Evolutionary conservation across 2,113 vertebrate genomes (phyloP), one percentile per base, ranked within the genome.

Genomic region (Xiphorhynchus elegans): DNA sequence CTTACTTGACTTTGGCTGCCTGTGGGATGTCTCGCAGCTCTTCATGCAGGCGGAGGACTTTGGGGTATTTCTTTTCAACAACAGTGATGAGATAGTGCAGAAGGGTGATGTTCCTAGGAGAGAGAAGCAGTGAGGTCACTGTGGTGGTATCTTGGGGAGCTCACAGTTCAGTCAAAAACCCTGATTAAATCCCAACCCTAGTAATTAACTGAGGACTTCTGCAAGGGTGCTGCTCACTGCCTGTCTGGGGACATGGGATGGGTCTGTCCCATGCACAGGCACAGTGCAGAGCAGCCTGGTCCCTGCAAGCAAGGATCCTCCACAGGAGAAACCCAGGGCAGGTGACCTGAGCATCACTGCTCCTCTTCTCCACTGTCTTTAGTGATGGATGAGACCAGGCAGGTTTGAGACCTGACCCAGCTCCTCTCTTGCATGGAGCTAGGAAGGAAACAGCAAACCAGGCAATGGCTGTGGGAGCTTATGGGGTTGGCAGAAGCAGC

Each of bases 51-150:
- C 50, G 97, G 90, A 99, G 98, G 59, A 99, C 99, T 97, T 99
- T 99, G 81, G 99, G 99, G n/a, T 99, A 99, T 95, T 99, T 99
- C 98, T 99, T 99, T 95, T 99, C 99, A 84, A 99, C 98, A 5
- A 99, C 98, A 90, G 99, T 99, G 98, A 99, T 99, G 96, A 99
- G 98, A 98, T 99, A 99, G 97, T 99, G 99, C 97, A 99, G 98
- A 67, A 99, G 98, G 52, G 99, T 99, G 95, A 99, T 99, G 96
- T 99, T 99, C 97, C 99, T 99, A 94, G 89, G 40, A 96, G 44
- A 97, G 31, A 94, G 52, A 21, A 78, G 52, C 1, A 4, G 42
- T 0, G 5, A 90, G 42, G 42, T 96, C 60, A 89, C 50, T 0
- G 2, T 53, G 49, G 35, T 1, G 2, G 74, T 52, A 59, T 28